Evolutionary conservation across 2,888 invertebrate genomes (phyloP), one percentile per base, ranked within the genome.

Genomic region (Troides aeacus): DNA sequence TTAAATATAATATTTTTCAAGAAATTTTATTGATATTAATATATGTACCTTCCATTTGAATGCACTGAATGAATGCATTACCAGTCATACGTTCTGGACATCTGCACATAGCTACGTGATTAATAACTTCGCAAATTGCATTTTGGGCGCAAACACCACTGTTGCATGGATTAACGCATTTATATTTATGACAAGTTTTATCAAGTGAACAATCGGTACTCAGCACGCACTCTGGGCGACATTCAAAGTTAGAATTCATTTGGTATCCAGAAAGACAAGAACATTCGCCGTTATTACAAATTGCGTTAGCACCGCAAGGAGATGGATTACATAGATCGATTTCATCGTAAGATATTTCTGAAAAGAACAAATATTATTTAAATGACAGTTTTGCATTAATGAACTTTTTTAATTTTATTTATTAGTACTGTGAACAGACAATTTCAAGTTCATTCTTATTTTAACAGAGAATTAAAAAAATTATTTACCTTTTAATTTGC

Each of bases 71-170:
- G 79, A 95, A 95, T 64, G 95, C 94, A 85, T 95, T 95, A 76
- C 96, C 96, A 30, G 94, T 92, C 90, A 94, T 94, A 64, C 94
- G 93, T 71, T 94, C 93, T 15, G 95, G 94, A 77, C 96, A 96
- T 77, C 94, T 94, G 75, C 96, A 96, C 89, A 95, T 94, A n/a
- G 95, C 94, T 71, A 95, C 94, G 78, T 96, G 96, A 76, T 95
- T 95, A 65, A 94, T 93, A 12, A 95, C 95, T 79, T 95, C 95
- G 79, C 96, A 96, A 70, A 94, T 91, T 39, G 96, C 96, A 78
- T 94, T 95, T 68, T 89, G 82, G 15, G 95, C 96, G 83, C 96
- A 97, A 8, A 95, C 94, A 68, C 94, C 94, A 61, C 84, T 84
- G 59, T 94, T 94, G 78, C 96, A 96, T 15, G 96, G 96, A 84